Evolutionary conservation across 2,888 invertebrate genomes (phyloP).

Genomic region (Platypus cylindrus): DNA sequence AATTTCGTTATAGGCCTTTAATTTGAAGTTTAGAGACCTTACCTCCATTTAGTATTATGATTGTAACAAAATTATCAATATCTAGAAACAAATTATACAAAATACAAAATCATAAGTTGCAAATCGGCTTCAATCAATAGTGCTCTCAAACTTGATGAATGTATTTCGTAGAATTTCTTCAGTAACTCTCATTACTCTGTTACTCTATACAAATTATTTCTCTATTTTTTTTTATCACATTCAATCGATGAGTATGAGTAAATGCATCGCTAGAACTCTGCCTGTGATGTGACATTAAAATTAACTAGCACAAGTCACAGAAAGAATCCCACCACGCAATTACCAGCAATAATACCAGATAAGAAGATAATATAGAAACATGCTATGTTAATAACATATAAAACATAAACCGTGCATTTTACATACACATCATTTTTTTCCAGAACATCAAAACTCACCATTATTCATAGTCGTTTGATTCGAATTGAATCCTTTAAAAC

Average conservation of each 20-base stretch:
- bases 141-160: too few relatives aligned
- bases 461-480: background rate
- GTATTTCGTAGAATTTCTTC: too few relatives aligned
- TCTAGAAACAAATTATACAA: too few relatives aligned
- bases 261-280: constrained; percentile 84
- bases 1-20: too few relatives aligned
- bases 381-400: background rate
- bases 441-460: background rate
- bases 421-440: constrained; percentile 1
- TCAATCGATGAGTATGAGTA: constrained; percentile 21
- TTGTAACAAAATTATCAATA: too few relatives aligned
- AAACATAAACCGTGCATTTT: background rate
- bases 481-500: constrained; percentile 8
- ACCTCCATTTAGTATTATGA: too few relatives aligned
- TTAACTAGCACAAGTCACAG: constrained; percentile 71
- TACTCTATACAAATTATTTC: too few relatives aligned
- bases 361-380: background rate
- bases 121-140: too few relatives aligned
- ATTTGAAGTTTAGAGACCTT: too few relatives aligned
- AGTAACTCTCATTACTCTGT: too few relatives aligned
- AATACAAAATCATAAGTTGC: too few relatives aligned
- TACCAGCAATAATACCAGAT: background rate
- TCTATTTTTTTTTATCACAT: too few relatives aligned
- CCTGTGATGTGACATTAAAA: constrained; percentile 73
- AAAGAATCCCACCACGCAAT: constrained; percentile 50